A percentile compares a stretch with the other conserved stretches of the same genome.
These are phyloP conservation scores for Neosalanx taihuensis DNA, from an alignment of 2,797 vertebrate genomes.

Conservation along the genomic window DNA sequence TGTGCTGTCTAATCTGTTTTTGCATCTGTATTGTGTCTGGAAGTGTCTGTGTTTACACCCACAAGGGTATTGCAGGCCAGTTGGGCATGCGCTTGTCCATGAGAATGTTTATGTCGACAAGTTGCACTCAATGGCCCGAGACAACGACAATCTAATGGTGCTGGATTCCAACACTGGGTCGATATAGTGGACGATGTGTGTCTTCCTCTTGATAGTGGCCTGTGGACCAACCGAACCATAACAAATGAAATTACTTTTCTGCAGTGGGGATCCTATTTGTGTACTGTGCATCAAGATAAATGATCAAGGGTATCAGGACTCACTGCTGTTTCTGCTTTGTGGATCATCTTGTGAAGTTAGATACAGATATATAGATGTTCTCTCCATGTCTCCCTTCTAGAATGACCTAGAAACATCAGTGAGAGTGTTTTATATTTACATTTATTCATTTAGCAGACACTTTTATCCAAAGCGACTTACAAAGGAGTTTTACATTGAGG, in stretches of 20 bases:
- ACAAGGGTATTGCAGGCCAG: not conserved
- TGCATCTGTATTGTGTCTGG: not conserved
- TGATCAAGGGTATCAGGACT: not conserved
- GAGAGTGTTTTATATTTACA: no score
- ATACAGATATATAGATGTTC: not conserved
- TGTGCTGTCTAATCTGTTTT: not conserved
- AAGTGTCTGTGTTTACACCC: not conserved
- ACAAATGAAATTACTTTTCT: not conserved
- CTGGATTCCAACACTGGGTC: not conserved
- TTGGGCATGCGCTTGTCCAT: not conserved
- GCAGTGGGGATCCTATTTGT: not conserved
- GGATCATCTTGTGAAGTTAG: not conserved
- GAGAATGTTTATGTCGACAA: not conserved
- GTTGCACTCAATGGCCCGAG: not conserved
- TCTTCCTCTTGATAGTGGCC: slow-evolving; percentile 1
- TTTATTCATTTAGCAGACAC: no score
- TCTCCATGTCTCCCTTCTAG: not conserved
- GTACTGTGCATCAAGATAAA: not conserved
- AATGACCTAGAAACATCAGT: not conserved
- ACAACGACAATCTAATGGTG: not conserved
- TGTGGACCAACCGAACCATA: not conserved
- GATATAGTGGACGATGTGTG: not conserved
- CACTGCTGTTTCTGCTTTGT: not conserved
- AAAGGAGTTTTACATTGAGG: no score
- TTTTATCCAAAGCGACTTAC: no score